Conservation (phyloP, 2,113 vertebrate species). For the Emydura subglobosa region DNA sequence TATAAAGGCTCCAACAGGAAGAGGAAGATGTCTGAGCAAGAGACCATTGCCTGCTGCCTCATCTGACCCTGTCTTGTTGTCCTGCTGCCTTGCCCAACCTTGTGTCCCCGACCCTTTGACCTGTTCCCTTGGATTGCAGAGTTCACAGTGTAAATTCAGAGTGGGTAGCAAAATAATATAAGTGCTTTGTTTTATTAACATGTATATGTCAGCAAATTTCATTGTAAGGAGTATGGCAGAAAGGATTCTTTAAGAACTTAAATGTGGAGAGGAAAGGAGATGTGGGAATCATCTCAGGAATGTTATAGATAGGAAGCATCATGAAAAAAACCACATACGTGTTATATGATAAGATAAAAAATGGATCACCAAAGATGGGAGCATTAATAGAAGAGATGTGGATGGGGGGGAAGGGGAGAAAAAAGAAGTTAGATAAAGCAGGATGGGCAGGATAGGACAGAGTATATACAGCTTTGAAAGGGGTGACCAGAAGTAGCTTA, state of each 20-base stretch:
- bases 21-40: background rate
- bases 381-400: background rate
- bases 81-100: background rate
- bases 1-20: background rate
- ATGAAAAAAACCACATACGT: background rate
- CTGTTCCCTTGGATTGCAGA: background rate
- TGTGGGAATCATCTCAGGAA: background rate
- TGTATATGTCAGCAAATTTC: background rate
- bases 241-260: background rate
- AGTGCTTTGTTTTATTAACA: background rate
- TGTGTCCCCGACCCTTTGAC: background rate
- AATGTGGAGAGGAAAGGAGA: background rate
- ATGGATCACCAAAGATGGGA: rapidly evolving
- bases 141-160: background rate
- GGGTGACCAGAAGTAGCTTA: background rate
- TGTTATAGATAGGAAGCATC: background rate
- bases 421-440: background rate
- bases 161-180: background rate
- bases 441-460: rapidly evolving
- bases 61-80: background rate
- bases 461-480: background rate
- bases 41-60: background rate
- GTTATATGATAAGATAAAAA: background rate
- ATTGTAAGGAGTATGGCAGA: background rate
- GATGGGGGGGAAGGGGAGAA: background rate